Evolutionary conservation across 1,140 invertebrate species (phyloP).

Genomic region (Cydia strobilella): DNA sequence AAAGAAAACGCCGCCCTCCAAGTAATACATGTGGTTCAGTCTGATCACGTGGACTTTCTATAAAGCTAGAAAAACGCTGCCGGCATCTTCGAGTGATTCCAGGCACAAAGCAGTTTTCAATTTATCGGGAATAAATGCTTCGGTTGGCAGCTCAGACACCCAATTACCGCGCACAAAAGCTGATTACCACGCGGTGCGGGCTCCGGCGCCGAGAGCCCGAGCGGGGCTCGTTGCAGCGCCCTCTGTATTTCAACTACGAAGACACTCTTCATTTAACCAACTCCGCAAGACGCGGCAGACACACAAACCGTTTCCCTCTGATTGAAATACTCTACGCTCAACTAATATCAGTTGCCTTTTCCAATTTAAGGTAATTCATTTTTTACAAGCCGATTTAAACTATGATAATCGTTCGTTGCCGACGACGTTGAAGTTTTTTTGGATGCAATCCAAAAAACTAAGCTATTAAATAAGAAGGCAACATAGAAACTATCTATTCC

Average conservation of each 20-base stretch:
- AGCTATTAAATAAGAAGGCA: slow-evolving; percentile 21
- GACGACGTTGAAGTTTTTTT: slow-evolving; percentile 11
- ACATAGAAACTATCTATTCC: slow-evolving; percentile 14
- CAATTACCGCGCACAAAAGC: slow-evolving; percentile 78
- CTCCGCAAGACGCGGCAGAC: slow-evolving; percentile 45
- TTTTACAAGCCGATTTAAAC: slow-evolving; percentile 20
- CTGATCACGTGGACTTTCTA: slow-evolving; percentile 36
- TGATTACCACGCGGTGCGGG: slow-evolving; percentile 74
- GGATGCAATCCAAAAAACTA: slow-evolving; percentile 10
- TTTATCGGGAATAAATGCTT: slow-evolving; percentile 78
- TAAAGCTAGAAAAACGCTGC: slow-evolving; percentile 52
- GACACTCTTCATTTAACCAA: slow-evolving; percentile 66
- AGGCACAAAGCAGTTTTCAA: slow-evolving; percentile 76
- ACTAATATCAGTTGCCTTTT: slow-evolving; percentile 31
- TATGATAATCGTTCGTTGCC: slow-evolving; percentile 19
- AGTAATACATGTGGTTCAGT: slow-evolving; percentile 31
- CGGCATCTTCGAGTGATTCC: slow-evolving; percentile 65
- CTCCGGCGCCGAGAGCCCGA: slow-evolving; percentile 40
- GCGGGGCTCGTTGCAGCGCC: slow-evolving; percentile 50
- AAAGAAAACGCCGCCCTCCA: slow-evolving; percentile 12
- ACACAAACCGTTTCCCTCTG: slow-evolving; percentile 44
- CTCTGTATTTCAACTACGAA: slow-evolving; percentile 63
- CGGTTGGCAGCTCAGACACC: slow-evolving; percentile 78
- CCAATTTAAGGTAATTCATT: slow-evolving; percentile 25
- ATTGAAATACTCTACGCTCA: slow-evolving; percentile 55